Conservation (phyloP, 2,113 vertebrate genomes). For the Apaloderma vittatum region DNA sequence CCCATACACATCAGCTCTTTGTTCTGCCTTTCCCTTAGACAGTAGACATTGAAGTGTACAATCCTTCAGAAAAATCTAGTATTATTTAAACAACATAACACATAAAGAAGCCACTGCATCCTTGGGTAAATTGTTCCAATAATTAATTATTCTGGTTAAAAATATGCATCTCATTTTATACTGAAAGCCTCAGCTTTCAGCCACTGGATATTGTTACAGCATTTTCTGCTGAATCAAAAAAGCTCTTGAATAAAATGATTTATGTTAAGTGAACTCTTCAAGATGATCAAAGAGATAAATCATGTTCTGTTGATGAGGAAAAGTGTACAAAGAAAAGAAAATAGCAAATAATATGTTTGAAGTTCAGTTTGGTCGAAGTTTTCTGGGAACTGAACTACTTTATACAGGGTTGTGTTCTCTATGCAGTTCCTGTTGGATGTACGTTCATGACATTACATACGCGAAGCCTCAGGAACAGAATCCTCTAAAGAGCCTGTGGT, state of each 20-base stretch:
- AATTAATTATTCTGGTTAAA: background rate
- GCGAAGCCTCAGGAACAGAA: background rate
- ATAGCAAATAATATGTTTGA: background rate
- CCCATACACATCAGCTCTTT: background rate
- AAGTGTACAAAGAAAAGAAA: background rate
- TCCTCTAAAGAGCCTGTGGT: background rate
- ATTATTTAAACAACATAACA: background rate
- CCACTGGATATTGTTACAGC: background rate
- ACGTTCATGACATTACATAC: background rate
- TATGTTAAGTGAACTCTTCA: slow-evolving; percentile 3
- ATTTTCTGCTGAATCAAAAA: slow-evolving; percentile 10
- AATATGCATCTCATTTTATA: background rate
- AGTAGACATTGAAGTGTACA: background rate
- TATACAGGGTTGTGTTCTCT: background rate
- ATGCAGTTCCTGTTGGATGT: background rate
- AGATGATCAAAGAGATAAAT: slow-evolving; percentile 11
- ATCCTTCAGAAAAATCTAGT: background rate
- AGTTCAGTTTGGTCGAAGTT: background rate
- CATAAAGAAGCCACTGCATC: background rate
- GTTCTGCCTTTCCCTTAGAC: background rate
- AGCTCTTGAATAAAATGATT: background rate
- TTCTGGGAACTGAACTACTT: background rate
- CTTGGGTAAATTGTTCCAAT: background rate
- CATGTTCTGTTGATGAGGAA: background rate
- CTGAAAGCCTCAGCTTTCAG: background rate